Evolutionary conservation across 2,113 vertebrate genomes (phyloP).

Genomic region (Heloderma charlesbogerti): DNA sequence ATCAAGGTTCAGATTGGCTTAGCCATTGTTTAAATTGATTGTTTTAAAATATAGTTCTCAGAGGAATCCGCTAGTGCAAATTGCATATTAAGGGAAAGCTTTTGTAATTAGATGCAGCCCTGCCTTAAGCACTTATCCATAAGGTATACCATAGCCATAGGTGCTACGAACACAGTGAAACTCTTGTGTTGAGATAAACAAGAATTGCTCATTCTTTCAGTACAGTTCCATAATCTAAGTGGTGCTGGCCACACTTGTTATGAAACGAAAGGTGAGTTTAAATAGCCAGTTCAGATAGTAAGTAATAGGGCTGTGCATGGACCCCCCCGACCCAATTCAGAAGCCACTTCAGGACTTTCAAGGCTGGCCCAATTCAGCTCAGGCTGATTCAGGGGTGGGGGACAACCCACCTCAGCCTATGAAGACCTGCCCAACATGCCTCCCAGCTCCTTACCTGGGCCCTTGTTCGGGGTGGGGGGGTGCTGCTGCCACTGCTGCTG

Average conservation of each 20-base stretch:
- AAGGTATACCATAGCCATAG: constrained; percentile 28
- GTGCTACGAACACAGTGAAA: constrained; percentile 34
- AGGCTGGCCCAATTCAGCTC: no score
- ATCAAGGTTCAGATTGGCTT: constrained; percentile 24
- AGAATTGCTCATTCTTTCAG: constrained; percentile 46
- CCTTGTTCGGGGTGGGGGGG: no score
- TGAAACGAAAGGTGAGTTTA: neutral
- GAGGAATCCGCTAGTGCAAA: constrained; percentile 49
- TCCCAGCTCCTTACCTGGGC: no score
- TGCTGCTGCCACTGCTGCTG: no score
- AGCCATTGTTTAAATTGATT: constrained; percentile 28
- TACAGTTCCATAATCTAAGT: constrained; percentile 9
- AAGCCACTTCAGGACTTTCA: no score
- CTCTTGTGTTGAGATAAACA: neutral
- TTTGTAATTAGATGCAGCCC: constrained; percentile 39
- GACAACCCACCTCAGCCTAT: no score
- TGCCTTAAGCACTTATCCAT: constrained; percentile 44
- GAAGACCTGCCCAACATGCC: no score
- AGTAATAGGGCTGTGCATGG: no score
- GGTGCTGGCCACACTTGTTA: neutral
- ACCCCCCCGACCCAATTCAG: no score
- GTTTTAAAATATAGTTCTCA: constrained; percentile 32
- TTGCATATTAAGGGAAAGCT: constrained; percentile 19
- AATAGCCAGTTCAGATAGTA: neutral
- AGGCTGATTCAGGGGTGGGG: no score